Evolutionary conservation across 2,797 vertebrate species (phyloP).

Genomic region (Florisuga fusca): DNA sequence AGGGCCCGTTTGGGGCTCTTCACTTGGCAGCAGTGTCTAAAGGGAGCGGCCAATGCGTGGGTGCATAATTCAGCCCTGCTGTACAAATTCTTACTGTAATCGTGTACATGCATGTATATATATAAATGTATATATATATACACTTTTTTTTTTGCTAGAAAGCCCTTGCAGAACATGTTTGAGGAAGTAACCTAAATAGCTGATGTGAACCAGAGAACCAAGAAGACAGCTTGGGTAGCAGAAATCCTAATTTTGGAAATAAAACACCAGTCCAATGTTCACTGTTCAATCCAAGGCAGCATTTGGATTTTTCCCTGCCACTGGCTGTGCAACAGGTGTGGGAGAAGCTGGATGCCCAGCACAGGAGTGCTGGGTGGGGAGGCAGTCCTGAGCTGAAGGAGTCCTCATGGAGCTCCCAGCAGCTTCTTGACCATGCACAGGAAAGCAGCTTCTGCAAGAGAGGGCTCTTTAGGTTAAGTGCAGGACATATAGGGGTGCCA

Average conservation of each 20-base stretch:
- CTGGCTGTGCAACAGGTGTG: neutral
- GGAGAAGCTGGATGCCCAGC: neutral
- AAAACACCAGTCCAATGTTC: neutral
- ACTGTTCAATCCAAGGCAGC: neutral
- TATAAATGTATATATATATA: neutral
- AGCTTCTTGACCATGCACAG: neutral
- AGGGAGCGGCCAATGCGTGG: slow-evolving; percentile 27
- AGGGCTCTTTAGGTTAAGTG: neutral
- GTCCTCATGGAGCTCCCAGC: neutral
- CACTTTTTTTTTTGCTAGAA: neutral
- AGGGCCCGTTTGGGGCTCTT: slow-evolving; percentile 55
- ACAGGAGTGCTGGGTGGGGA: neutral
- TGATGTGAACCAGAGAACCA: neutral
- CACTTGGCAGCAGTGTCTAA: slow-evolving; percentile 62
- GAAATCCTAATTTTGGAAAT: neutral
- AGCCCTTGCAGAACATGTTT: neutral
- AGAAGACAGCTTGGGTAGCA: neutral
- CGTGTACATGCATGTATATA: rapidly evolving
- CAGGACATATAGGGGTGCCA: neutral
- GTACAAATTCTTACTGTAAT: neutral
- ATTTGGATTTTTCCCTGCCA: neutral
- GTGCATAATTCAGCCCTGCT: slow-evolving; percentile 21
- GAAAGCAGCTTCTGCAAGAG: neutral
- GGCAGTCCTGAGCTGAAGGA: neutral
- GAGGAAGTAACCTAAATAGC: neutral